Conservation (phyloP, 2,113 vertebrate species). For the Ameiurus melas region DNA sequence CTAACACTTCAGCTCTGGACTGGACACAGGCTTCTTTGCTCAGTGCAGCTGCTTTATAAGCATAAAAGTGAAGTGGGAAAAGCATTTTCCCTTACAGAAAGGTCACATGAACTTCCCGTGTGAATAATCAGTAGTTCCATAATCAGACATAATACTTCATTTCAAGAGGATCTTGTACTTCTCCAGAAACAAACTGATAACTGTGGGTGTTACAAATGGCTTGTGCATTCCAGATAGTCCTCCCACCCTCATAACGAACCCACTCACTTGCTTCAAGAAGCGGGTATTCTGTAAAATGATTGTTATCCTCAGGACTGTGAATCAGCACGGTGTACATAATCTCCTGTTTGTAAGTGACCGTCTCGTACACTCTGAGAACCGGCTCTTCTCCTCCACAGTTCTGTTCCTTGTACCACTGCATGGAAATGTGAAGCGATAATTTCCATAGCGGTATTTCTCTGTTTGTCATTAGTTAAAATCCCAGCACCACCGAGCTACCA, state of each 20-base stretch:
- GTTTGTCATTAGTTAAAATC: too few relatives aligned
- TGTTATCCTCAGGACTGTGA: conserved; percentile 43
- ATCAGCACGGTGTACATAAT: conserved; percentile 51
- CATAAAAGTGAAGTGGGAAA: too few relatives aligned
- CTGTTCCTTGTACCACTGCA: conserved; percentile 42
- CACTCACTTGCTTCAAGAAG: conserved; percentile 8
- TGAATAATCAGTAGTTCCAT: too few relatives aligned
- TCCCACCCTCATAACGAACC: conserved; percentile 17
- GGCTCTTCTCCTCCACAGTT: conserved; percentile 42
- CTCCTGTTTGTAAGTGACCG: conserved; percentile 42
- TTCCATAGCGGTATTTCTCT: conserved; percentile 44
- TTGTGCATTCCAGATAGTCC: conserved; percentile 53
- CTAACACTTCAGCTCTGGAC: too few relatives aligned
- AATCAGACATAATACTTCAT: conserved; percentile 28
- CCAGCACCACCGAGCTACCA: too few relatives aligned
- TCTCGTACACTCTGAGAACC: conserved; percentile 48
- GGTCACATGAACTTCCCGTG: too few relatives aligned
- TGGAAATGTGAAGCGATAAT: conserved; percentile 45
- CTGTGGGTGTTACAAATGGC: conserved; percentile 30
- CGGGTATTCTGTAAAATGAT: conserved; percentile 13
- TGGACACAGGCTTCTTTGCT: too few relatives aligned
- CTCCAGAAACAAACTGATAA: neutral
- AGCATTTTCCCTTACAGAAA: too few relatives aligned
- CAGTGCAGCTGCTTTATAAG: too few relatives aligned
- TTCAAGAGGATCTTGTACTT: neutral